Evolutionary conservation across 2,113 vertebrate genomes (phyloP).

Genomic region (Nibea albiflora): DNA sequence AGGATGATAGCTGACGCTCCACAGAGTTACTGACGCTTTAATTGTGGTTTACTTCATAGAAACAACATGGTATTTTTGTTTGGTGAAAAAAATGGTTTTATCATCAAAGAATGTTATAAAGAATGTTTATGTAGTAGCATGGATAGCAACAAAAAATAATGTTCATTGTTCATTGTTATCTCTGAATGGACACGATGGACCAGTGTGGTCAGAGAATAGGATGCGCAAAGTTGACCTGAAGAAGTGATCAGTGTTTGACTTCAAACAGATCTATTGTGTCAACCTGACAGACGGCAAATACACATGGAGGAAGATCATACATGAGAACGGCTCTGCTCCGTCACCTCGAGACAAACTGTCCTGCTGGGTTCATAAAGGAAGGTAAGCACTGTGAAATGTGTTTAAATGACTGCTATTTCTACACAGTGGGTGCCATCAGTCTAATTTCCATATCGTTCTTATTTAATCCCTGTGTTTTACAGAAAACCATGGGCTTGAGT

Average conservation of each 20-base stretch:
- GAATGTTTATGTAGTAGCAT: not conserved
- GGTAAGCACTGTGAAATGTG: constrained; percentile 72
- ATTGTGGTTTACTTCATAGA: not conserved
- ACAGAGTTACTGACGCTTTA: not conserved
- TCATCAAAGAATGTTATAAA: not conserved
- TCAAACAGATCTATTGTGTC: constrained; percentile 89
- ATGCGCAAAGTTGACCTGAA: not conserved
- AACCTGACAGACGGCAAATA: constrained; percentile 89
- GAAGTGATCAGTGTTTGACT: constrained; percentile 60
- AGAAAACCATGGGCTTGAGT: too few relatives aligned
- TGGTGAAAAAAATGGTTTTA: not conserved
- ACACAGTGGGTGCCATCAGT: too few relatives aligned
- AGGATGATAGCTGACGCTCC: constrained; percentile 4
- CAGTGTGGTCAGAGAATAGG: not conserved
- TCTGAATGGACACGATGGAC: not conserved
- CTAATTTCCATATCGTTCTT: too few relatives aligned
- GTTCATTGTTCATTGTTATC: not conserved
- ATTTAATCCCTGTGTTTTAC: too few relatives aligned
- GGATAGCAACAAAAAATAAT: not conserved
- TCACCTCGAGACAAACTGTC: constrained; percentile 96
- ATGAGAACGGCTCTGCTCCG: constrained; percentile 86
- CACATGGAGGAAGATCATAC: constrained; percentile 88
- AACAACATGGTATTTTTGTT: not conserved
- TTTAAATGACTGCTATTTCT: not conserved
- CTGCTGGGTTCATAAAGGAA: constrained; percentile 94